Percentiles rank a stretch among this genome's conserved stretches.
Evolutionary conservation across 1,140 invertebrate species (phyloP).

Genomic region (Leptoteleia sp.): DNA sequence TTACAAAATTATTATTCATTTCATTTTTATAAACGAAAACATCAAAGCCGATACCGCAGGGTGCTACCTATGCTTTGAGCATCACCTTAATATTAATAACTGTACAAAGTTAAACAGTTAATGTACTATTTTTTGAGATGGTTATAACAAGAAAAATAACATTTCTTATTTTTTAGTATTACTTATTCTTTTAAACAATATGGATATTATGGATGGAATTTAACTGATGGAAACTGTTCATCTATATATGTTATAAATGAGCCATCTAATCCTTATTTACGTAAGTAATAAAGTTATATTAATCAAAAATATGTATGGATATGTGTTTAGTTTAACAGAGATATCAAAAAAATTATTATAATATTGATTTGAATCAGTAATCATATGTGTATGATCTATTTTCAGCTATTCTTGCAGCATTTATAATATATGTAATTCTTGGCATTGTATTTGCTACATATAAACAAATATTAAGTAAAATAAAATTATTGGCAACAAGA

Average conservation of each 20-base stretch:
- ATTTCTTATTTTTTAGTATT: slow-evolving; percentile 61
- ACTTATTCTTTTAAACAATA: slow-evolving; percentile 80
- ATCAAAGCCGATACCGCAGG: too few relatives aligned
- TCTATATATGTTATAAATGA: slow-evolving; percentile 77
- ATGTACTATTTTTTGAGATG: too few relatives aligned
- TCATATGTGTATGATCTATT: too few relatives aligned
- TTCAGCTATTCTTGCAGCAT: slow-evolving; percentile 80
- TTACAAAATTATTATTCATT: too few relatives aligned
- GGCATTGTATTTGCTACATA: slow-evolving; percentile 73
- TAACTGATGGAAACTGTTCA: slow-evolving; percentile 75
- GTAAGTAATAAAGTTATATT: slow-evolving; percentile 77
- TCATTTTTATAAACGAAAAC: too few relatives aligned
- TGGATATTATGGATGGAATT: slow-evolving; percentile 82
- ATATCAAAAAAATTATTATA: too few relatives aligned
- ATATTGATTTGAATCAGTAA: too few relatives aligned
- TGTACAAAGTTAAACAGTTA: too few relatives aligned
- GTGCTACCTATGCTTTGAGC: too few relatives aligned
- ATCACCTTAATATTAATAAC: too few relatives aligned
- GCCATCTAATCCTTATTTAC: slow-evolving; percentile 80
- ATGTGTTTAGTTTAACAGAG: too few relatives aligned
- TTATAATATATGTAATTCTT: slow-evolving; percentile 76
- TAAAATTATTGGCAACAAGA: slow-evolving; percentile 63
- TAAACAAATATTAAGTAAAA: slow-evolving; percentile 66
- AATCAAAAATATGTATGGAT: too few relatives aligned
- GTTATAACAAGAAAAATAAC: slow-evolving; percentile 70